Conservation (phyloP, 2,797 vertebrate species). For the Anomalospiza imberbis region DNA sequence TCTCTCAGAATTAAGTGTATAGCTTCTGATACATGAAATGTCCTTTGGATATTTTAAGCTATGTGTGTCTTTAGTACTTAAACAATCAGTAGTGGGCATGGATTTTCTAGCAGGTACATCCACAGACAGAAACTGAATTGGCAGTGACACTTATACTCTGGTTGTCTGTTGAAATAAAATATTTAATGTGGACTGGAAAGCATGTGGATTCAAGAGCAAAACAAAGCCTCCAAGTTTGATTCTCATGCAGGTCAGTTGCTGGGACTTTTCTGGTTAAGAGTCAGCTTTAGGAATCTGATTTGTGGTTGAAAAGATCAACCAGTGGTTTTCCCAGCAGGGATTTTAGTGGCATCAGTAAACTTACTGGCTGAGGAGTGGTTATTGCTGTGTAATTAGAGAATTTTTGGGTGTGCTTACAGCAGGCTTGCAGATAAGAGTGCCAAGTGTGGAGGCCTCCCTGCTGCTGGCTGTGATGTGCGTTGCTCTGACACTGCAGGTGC, state of each 20-base stretch:
- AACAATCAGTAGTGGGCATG: background rate
- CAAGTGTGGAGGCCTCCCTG: background rate
- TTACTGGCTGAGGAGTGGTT: slow-evolving; percentile 10
- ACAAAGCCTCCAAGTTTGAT: background rate
- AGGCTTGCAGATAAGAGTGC: background rate
- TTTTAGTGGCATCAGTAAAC: background rate
- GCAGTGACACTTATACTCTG: background rate
- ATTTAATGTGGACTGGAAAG: background rate
- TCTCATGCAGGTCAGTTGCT: background rate
- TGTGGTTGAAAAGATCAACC: slow-evolving; percentile 8
- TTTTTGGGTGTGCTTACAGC: background rate
- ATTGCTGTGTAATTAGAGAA: background rate
- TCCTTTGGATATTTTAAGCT: background rate
- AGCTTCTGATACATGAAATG: background rate
- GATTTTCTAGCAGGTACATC: background rate
- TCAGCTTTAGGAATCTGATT: slow-evolving; percentile 40
- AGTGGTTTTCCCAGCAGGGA: slow-evolving; percentile 21
- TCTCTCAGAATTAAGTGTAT: background rate
- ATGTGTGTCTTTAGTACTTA: background rate
- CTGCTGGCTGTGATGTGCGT: accelerated
- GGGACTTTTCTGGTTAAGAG: slow-evolving; percentile 25
- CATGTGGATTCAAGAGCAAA: background rate
- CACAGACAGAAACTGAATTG: background rate
- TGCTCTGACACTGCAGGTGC: background rate
- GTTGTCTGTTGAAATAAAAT: background rate